Conservation (phyloP, 1,140 invertebrate species). For the Mylabris phalerata region DNA sequence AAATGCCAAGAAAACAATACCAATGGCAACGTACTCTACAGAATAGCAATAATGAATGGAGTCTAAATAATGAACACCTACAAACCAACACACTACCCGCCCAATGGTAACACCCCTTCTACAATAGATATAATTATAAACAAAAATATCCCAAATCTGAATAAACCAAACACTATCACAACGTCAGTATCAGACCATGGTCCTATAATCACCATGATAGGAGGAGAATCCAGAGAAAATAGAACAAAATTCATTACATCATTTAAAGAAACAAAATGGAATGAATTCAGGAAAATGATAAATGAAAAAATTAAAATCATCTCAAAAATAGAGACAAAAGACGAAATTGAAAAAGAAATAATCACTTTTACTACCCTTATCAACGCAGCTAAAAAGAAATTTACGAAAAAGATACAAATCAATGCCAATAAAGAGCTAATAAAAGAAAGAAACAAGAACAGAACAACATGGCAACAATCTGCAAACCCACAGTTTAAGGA, state of each 20-base stretch:
- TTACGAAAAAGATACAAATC: background rate
- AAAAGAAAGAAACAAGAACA: conserved; percentile 2
- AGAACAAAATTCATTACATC: conserved; percentile 2
- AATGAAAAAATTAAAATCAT: background rate
- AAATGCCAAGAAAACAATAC: conserved; percentile 1
- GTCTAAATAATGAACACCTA: background rate
- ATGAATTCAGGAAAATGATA: conserved; percentile 3
- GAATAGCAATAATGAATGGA: background rate
- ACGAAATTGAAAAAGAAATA: conserved; percentile 2
- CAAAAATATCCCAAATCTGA: conserved; percentile 5
- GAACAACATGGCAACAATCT: conserved; percentile 2
- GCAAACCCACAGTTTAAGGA: background rate
- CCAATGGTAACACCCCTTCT: conserved; percentile 2
- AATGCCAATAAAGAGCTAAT: background rate
- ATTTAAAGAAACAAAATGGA: conserved; percentile 13
- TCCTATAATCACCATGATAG: background rate
- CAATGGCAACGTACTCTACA: conserved; percentile 5
- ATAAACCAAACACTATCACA: background rate
- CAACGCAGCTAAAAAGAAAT: background rate
- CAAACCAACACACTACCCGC: conserved; percentile 11
- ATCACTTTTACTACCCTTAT: background rate
- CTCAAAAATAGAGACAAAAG: background rate
- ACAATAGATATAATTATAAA: conserved; percentile 11
- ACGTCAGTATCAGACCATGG: conserved; percentile 6
- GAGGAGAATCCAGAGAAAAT: background rate